Percentiles rank a stretch among this genome's conserved stretches.
Evolutionary conservation across 2,797 vertebrate genomes (phyloP).

Genomic region (Prionace glauca): DNA sequence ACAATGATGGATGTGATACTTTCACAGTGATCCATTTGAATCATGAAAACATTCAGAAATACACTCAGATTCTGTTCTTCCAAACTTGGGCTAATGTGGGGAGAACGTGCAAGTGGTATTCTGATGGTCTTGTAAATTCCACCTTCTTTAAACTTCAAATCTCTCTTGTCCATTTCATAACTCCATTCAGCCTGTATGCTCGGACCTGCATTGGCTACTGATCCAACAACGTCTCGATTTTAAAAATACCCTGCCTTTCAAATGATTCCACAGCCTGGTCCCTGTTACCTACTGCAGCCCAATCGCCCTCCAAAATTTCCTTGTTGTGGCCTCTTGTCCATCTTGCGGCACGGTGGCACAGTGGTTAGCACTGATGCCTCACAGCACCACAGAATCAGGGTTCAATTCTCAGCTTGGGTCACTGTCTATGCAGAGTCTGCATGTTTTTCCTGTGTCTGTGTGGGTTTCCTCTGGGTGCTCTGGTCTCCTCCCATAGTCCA

Average conservation of each 20-base stretch:
- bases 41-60: not conserved
- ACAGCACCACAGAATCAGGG: no score
- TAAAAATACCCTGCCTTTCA: not conserved
- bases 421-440: no score
- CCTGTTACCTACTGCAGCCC: not conserved
- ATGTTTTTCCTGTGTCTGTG: no score
- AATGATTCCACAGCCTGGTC: not conserved
- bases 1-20: not conserved
- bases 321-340: not conserved
- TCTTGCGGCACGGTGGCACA: no score
- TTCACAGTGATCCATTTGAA: not conserved
- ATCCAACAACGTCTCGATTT: not conserved
- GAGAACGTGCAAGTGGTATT: not conserved
- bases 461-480: no score
- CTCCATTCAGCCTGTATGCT: not conserved
- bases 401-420: no score
- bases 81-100: not conserved
- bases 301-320: not conserved
- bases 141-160: not conserved
- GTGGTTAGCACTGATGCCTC: no score
- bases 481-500: no score
- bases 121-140: not conserved
- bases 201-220: not conserved
- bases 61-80: not conserved
- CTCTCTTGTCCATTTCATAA: not conserved